Evolutionary conservation across 2,888 invertebrate genomes (phyloP).

Genomic region (Epistrophe grossulariae): DNA sequence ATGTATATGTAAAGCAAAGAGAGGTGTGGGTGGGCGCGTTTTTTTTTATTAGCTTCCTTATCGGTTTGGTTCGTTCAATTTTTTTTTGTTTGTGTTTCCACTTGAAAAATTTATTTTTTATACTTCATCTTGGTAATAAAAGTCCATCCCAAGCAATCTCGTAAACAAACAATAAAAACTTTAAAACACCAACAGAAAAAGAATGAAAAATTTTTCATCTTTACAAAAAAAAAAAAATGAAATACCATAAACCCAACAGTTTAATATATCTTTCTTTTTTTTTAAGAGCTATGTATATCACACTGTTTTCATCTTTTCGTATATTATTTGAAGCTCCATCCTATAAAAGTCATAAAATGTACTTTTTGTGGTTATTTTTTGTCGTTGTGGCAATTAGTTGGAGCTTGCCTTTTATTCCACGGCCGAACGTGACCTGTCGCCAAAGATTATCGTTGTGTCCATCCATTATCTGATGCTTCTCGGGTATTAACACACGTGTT

Average conservation of each 20-base stretch:
- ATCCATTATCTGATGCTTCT: conserved; percentile 11
- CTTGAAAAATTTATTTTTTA: conserved; percentile 22
- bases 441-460: conserved; percentile 24
- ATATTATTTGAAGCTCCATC: conserved; percentile 18
- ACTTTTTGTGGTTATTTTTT: conserved; percentile 30
- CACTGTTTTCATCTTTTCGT: conserved; percentile 26
- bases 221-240: not conserved
- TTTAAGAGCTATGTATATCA: not conserved
- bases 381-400: conserved; percentile 38
- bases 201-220: conserved; percentile 1
- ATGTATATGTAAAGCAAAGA: not conserved
- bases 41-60: conserved; percentile 21
- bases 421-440: conserved; percentile 20
- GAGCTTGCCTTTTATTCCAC: conserved; percentile 9
- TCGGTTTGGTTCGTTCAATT: conserved; percentile 6
- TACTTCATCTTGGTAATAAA: conserved; percentile 12
- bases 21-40: not conserved
- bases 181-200: conserved; percentile 5
- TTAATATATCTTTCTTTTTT: conserved; percentile 11
- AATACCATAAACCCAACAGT: conserved; percentile 28
- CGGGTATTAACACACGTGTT: conserved; percentile 27
- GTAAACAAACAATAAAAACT: conserved; percentile 40
- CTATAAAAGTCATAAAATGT: conserved; percentile 23
- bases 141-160: conserved; percentile 39
- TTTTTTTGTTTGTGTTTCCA: not conserved